Conservation (phyloP, 2,113 vertebrate species). For the Gobius niger region DNA sequence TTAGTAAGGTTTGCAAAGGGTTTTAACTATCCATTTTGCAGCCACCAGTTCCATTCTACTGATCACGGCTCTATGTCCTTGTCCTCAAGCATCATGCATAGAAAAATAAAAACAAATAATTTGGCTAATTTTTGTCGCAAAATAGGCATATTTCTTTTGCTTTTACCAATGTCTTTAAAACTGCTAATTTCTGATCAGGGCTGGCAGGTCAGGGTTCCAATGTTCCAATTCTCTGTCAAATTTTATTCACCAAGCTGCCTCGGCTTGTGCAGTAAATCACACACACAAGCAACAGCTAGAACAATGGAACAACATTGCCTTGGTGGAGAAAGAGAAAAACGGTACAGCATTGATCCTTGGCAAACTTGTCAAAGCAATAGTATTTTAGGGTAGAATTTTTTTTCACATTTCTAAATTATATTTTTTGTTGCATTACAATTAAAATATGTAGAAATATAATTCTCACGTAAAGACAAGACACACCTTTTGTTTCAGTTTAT, state of each 20-base stretch:
- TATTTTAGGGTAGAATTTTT: not conserved
- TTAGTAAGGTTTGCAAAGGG: too few species aligned
- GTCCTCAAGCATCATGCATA: constrained; percentile 38
- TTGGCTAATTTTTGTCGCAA: constrained; percentile 54
- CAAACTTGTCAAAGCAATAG: constrained; percentile 12
- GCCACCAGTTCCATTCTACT: constrained; percentile 34
- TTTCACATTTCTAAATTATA: too few species aligned
- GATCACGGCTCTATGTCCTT: constrained; percentile 50
- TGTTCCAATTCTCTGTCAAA: constrained; percentile 32
- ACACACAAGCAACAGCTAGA: constrained; percentile 21
- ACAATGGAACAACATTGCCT: constrained; percentile 3
- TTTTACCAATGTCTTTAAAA: constrained; percentile 44
- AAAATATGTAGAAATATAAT: too few species aligned
- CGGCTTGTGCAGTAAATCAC: constrained; percentile 20
- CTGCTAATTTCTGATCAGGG: constrained; percentile 57
- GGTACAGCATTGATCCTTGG: constrained; percentile 24
- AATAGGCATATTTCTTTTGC: constrained; percentile 49
- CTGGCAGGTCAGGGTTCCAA: constrained; percentile 59
- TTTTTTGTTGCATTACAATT: too few species aligned
- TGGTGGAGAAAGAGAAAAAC: constrained; percentile 12
- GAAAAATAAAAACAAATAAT: constrained; percentile 58
- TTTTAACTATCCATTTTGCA: not conserved
- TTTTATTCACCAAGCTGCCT: constrained; percentile 33
- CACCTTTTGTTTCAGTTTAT: not conserved
- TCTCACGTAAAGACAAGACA: too few species aligned